Evolutionary conservation across 2,797 vertebrate species (phyloP).

Genomic region (Clamator glandarius): DNA sequence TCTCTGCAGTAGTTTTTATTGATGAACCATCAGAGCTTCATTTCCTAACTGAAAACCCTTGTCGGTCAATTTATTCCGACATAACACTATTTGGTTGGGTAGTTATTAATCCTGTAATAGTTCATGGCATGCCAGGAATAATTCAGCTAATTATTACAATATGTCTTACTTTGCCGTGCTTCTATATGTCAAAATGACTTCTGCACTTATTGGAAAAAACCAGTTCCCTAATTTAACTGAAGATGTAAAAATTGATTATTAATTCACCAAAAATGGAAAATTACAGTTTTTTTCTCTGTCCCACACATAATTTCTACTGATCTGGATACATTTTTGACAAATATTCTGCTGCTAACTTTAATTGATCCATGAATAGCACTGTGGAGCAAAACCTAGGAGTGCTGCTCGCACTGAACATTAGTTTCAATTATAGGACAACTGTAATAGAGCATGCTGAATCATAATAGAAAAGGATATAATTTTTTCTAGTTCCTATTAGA

Average conservation of each 20-base stretch:
- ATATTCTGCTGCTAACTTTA: slow-evolving; percentile 57
- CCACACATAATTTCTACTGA: neutral
- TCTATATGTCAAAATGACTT: slow-evolving; percentile 70
- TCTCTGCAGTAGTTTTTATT: slow-evolving; percentile 73
- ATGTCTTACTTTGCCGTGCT: slow-evolving; percentile 79
- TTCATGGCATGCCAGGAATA: slow-evolving; percentile 80
- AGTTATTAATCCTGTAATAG: slow-evolving; percentile 83
- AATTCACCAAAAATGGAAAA: slow-evolving; percentile 34
- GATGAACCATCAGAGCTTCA: slow-evolving; percentile 79
- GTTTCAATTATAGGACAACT: slow-evolving; percentile 64
- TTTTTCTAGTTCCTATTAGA: neutral
- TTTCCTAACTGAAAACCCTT: slow-evolving; percentile 80
- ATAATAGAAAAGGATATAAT: slow-evolving; percentile 35
- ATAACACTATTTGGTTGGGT: slow-evolving; percentile 75
- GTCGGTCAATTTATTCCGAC: slow-evolving; percentile 83
- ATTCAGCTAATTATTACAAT: slow-evolving; percentile 83
- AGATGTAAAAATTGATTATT: slow-evolving; percentile 66
- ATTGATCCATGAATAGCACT: slow-evolving; percentile 54
- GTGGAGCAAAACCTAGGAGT: slow-evolving; percentile 13
- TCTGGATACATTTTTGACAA: slow-evolving; percentile 48
- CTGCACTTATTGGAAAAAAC: slow-evolving; percentile 54
- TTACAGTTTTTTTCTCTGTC: neutral
- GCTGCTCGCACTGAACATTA: slow-evolving; percentile 47
- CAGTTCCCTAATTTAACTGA: slow-evolving; percentile 55
- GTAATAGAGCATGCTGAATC: slow-evolving; percentile 17